These are phyloP conservation scores for Rhinichthys osculus DNA, from an alignment of 2,797 vertebrate species.

Conservation along the genomic window DNA sequence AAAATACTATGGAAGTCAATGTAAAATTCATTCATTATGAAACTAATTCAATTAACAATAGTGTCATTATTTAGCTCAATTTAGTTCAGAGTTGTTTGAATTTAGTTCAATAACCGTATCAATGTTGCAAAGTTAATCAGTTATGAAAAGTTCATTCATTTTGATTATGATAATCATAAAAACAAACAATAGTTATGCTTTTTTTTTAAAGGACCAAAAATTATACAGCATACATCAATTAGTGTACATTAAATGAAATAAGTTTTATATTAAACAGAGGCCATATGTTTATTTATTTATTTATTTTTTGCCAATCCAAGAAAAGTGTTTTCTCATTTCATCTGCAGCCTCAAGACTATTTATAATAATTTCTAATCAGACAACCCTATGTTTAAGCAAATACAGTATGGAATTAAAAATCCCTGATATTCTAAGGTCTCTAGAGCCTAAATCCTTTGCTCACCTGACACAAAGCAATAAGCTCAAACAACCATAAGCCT, in stretches of 20 bases:
- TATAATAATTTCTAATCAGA: conserved; percentile 53
- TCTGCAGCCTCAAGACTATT: conserved; percentile 48
- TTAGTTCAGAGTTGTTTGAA: not conserved
- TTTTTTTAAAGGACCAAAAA: too few relatives aligned
- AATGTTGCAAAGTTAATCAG: not conserved
- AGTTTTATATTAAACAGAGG: not conserved
- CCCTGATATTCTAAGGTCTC: conserved; percentile 44
- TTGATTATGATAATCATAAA: too few relatives aligned
- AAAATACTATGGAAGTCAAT: too few relatives aligned
- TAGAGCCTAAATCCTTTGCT: conserved; percentile 71
- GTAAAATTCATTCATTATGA: not conserved
- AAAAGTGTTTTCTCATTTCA: conserved; percentile 28
- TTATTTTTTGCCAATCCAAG: not conserved
- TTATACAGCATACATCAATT: not conserved
- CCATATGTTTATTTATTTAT: not conserved
- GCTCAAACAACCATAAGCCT: conserved; percentile 85
- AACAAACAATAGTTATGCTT: not conserved
- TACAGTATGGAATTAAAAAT: conserved; percentile 52
- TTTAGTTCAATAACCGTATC: not conserved
- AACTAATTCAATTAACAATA: not conserved
- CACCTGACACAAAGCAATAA: conserved; percentile 85
- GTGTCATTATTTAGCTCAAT: not conserved
- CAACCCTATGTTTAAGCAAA: conserved; percentile 46
- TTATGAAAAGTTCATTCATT: not conserved
- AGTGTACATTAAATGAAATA: not conserved